Evolutionary conservation across 2,113 vertebrate genomes (phyloP).

Genomic region (Lamprotornis superbus): DNA sequence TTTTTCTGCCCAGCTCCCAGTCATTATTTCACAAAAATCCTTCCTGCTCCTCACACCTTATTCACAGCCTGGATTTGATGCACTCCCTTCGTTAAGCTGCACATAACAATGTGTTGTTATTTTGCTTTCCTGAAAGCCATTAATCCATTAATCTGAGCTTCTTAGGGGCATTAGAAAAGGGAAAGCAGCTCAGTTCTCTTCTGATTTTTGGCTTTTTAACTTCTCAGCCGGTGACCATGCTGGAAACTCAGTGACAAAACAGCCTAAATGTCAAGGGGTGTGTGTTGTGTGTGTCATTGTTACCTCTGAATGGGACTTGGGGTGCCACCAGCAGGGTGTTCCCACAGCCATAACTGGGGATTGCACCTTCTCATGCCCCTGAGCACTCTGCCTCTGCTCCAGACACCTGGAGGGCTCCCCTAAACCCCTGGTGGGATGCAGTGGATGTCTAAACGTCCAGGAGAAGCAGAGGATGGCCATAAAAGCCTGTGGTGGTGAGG

Average conservation of each 20-base stretch:
- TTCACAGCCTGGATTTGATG: conserved; percentile 6
- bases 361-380: rapidly evolving
- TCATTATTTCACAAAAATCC: neutral
- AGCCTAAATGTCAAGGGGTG: neutral
- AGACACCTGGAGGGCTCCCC: neutral
- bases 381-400: neutral
- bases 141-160: conserved; percentile 32
- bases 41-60: neutral
- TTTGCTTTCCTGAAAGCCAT: conserved; percentile 6
- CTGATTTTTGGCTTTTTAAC: neutral
- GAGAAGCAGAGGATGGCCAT: neutral
- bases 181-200: neutral
- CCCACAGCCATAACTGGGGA: rapidly evolving
- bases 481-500: neutral
- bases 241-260: neutral
- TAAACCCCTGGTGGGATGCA: neutral
- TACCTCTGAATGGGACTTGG: neutral
- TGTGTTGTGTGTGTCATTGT: rapidly evolving
- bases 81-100: neutral
- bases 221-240: neutral
- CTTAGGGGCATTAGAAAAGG: neutral
- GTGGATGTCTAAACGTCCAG: rapidly evolving
- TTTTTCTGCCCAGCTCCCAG: neutral
- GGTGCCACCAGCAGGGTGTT: neutral
- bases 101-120: neutral